These are phyloP conservation scores for Notiomystis cincta DNA, from an alignment of 2,113 vertebrate genomes.

Conservation along the genomic window DNA sequence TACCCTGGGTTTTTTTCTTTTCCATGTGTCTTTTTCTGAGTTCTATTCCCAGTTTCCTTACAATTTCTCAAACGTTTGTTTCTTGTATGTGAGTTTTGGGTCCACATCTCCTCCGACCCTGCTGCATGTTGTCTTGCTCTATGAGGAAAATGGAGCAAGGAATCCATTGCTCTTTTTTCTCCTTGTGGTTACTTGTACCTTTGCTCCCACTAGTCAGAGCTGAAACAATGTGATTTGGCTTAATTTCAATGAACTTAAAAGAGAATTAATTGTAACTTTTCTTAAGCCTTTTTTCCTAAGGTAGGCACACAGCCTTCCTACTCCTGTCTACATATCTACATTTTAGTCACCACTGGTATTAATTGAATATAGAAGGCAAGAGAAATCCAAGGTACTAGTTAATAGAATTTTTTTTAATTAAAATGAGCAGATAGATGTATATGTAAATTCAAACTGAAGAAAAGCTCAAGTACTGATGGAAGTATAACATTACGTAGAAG, in stretches of 20 bases:
- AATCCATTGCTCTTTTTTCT: background rate
- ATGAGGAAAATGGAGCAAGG: background rate
- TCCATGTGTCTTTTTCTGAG: background rate
- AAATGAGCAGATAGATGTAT: background rate
- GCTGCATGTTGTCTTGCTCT: accelerated
- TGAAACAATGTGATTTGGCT: background rate
- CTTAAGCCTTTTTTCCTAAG: background rate
- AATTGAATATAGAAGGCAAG: background rate
- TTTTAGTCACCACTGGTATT: background rate
- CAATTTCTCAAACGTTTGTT: background rate
- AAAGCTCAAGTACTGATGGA: background rate
- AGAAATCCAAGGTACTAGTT: background rate
- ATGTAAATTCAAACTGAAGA: background rate
- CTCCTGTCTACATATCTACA: background rate
- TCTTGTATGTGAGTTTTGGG: background rate
- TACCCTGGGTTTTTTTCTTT: background rate
- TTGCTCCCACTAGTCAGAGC: background rate
- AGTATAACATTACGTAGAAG: background rate
- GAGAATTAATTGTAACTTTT: background rate
- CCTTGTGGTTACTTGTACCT: background rate
- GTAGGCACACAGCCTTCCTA: background rate
- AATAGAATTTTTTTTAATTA: background rate
- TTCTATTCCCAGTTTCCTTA: background rate
- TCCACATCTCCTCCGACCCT: accelerated
- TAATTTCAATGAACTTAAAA: background rate